Percentiles rank a stretch among this genome's conserved stretches.
Evolutionary conservation across 1,140 invertebrate genomes (phyloP).

Genomic region (Camponotus pennsylvanicus): DNA sequence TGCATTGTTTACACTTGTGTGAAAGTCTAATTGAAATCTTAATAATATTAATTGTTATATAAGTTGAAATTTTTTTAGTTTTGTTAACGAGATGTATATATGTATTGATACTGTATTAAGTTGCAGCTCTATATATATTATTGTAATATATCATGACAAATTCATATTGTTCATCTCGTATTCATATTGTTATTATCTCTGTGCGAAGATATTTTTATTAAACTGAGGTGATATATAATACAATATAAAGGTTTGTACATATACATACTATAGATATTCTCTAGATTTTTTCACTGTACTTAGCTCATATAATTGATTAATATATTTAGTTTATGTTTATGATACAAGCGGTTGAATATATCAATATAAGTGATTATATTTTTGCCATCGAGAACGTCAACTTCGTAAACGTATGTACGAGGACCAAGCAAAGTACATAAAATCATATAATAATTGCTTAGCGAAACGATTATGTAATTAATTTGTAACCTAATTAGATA

Average conservation of each 20-base stretch:
- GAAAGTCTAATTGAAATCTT: constrained; percentile 1
- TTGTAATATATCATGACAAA: constrained; percentile 42
- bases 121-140: constrained; percentile 45
- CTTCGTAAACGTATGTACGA: constrained; percentile 41
- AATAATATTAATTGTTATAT: not conserved
- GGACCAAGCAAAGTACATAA: constrained; percentile 63
- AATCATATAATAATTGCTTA: constrained; percentile 27
- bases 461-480: not conserved
- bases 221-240: constrained; percentile 34
- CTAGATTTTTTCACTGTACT: constrained; percentile 57
- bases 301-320: constrained; percentile 28
- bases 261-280: constrained; percentile 20
- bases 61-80: constrained; percentile 33
- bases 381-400: constrained; percentile 35
- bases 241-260: constrained; percentile 25
- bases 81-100: constrained; percentile 29
- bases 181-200: constrained; percentile 42
- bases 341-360: not conserved
- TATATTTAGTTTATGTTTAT: constrained; percentile 36
- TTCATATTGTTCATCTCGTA: constrained; percentile 34
- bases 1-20: constrained; percentile 25
- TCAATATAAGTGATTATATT: constrained; percentile 30
- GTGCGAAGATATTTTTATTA: constrained; percentile 46
- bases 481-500: constrained; percentile 35
- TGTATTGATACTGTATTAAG: constrained; percentile 41